These are phyloP conservation scores for Lasioglossum villosulum DNA, from an alignment of 2,888 invertebrate species.

Conservation along the genomic window DNA sequence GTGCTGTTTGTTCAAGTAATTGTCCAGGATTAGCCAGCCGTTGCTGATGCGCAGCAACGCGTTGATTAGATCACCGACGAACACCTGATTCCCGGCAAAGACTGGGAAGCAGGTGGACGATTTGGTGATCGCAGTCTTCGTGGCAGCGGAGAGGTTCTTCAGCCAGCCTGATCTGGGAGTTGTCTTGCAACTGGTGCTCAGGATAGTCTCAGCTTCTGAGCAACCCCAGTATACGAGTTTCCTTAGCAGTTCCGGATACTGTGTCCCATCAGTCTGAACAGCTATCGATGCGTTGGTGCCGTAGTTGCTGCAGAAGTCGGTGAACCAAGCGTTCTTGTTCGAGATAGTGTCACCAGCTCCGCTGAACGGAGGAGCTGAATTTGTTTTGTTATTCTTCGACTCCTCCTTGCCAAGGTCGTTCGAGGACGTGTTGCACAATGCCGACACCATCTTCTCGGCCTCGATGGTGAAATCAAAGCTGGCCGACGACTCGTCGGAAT, in stretches of 20 bases:
- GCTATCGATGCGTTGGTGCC: conserved; percentile 63
- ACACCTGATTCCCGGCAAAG: conserved; percentile 76
- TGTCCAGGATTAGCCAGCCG: conserved; percentile 81
- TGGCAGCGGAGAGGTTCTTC: conserved; percentile 75
- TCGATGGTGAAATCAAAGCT: conserved; percentile 87
- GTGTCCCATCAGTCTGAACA: conserved; percentile 74
- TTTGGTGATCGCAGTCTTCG: conserved; percentile 78
- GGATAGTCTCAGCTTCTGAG: conserved; percentile 76
- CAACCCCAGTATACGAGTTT: conserved; percentile 79
- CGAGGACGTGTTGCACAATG: conserved; percentile 86
- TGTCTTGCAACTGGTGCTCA: conserved; percentile 54
- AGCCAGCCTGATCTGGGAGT: conserved; percentile 73
- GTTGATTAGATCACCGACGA: conserved; percentile 78
- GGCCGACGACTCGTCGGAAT: conserved; percentile 85
- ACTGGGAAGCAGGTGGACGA: conserved; percentile 80
- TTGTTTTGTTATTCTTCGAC: conserved; percentile 40
- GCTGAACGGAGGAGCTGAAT: conserved; percentile 61
- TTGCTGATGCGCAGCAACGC: conserved; percentile 79
- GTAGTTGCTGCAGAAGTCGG: conserved; percentile 69
- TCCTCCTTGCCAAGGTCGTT: conserved; percentile 74
- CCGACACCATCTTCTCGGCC: conserved; percentile 88
- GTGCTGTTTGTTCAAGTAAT: conserved; percentile 81
- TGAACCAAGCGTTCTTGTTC: conserved; percentile 74
- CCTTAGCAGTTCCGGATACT: conserved; percentile 75
- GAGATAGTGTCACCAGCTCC: conserved; percentile 75